Evolutionary conservation across 2,888 invertebrate genomes (phyloP), one percentile per base, ranked within the genome.

Genomic region (Amphipyra tragopoginis): DNA sequence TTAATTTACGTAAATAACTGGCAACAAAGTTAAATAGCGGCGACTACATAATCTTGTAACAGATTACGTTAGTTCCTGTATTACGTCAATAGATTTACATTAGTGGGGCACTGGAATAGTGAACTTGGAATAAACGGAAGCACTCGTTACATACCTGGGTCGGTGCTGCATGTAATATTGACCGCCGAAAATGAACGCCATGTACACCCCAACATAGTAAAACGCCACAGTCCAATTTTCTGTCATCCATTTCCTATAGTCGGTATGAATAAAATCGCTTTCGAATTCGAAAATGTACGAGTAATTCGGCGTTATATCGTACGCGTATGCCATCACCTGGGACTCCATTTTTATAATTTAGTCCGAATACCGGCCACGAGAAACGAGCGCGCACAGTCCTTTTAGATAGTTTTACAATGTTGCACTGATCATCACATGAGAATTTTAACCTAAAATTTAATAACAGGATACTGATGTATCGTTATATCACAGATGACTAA

Each of bases 211-310:
- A 74, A 97, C 95, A 88, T 97, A 97, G 86, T 98, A 98, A 93
- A 99, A 98, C 58, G 98, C 98, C 87, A 97, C 96, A 61, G 98
- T 98, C 99, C 99, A 99, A 92, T 99, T 98, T 84, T 98, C 97
- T 77, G 97, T 96, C 98, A 99, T 99, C 98, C 99, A 99, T 93
- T 97, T 96, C 87, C 97, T 96, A 81, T 98, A 98, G 80, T 97
- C 96, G 83, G 97, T 96, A 87, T 98, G 98, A 86, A 98, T 97
- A 92, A 99, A 99, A 87, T 98, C 97, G 88, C 97, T 97, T 95
- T 99, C 99, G 87, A 99, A 99, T 86, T 98, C 97, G 94, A 99
- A 98, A 88, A 98, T 96, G 91, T 98, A 98, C 45, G 98, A 98
- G 93, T 99, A 98, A 93, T 99, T 99, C 71, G 98, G 98, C 70